Conservation (phyloP, 2,797 vertebrate species). For the Sebastes matsubarae region DNA sequence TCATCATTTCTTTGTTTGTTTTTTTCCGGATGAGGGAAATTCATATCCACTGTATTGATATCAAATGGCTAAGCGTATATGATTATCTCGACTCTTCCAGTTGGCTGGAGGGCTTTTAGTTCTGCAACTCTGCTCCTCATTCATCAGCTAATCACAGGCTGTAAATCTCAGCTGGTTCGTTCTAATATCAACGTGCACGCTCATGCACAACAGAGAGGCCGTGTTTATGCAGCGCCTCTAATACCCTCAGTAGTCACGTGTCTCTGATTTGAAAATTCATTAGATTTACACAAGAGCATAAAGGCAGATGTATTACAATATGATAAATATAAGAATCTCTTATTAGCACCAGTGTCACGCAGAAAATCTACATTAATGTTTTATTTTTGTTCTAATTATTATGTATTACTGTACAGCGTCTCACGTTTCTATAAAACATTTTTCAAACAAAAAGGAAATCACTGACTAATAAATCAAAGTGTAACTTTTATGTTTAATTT, state of each 20-base stretch:
- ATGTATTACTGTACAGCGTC: background rate
- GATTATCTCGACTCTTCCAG: constrained; percentile 72
- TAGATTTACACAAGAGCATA: constrained; percentile 8
- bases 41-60: constrained; percentile 65
- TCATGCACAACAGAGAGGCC: constrained; percentile 34
- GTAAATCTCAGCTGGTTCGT: constrained; percentile 47
- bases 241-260: constrained; percentile 17
- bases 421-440: background rate
- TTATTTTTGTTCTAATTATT: background rate
- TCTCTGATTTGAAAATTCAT: constrained; percentile 18
- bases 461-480: background rate
- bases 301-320: constrained; percentile 3
- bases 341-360: background rate
- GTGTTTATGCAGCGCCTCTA: constrained; percentile 23
- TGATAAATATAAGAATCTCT: background rate
- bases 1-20: constrained; percentile 70
- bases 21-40: constrained; percentile 66
- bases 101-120: constrained; percentile 69
- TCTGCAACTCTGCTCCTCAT: constrained; percentile 56
- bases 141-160: constrained; percentile 73
- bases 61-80: constrained; percentile 60
- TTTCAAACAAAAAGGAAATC: background rate
- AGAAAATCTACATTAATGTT: too few species aligned
- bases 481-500: background rate
- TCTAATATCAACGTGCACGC: constrained; percentile 32